Evolutionary conservation across 2,113 vertebrate species (phyloP).

Genomic region (Nicator chloris): DNA sequence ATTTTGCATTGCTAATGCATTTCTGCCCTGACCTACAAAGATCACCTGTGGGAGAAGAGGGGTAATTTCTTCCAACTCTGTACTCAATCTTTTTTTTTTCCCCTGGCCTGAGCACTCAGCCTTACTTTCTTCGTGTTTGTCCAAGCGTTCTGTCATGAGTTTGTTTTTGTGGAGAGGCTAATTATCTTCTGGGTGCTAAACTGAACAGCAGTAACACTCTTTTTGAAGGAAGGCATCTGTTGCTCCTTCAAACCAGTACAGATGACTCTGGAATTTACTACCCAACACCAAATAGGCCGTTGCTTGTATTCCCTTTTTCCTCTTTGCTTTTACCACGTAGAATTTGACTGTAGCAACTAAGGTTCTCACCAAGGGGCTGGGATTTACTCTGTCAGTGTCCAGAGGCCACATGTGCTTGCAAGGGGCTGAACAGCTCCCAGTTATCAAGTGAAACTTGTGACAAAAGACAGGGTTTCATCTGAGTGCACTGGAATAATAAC

Average conservation of each 20-base stretch:
- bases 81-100: neutral
- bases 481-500: neutral
- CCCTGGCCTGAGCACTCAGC: neutral
- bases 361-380: neutral
- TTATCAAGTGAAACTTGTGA: neutral
- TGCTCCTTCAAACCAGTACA: neutral
- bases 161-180: neutral
- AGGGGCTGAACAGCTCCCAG: neutral
- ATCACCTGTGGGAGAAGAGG: neutral
- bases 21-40: neutral
- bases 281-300: neutral
- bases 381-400: neutral
- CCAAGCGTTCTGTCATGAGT: neutral
- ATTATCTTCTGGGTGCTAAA: neutral
- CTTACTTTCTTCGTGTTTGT: neutral
- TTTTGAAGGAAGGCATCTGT: neutral
- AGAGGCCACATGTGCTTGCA: fast-evolving
- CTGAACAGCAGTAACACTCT: neutral
- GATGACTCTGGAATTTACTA: neutral
- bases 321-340: neutral
- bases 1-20: neutral
- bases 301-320: neutral
- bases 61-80: neutral
- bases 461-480: neutral
- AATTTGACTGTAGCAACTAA: neutral